Conservation (phyloP, 2,113 vertebrate genomes). For the Cryptomyrus ogoouensis region DNA sequence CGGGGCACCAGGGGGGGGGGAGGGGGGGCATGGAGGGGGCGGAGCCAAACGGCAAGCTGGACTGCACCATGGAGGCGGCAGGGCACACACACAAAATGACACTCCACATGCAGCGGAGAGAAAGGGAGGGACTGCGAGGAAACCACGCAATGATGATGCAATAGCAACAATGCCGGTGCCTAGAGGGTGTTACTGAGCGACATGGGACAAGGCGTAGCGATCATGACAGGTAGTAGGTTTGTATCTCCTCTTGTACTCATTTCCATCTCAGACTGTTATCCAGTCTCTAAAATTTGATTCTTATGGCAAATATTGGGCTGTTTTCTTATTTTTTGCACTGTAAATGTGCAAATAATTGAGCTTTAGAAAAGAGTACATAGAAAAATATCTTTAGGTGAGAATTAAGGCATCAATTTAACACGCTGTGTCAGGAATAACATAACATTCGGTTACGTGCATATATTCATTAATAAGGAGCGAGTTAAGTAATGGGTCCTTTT, state of each 20-base stretch:
- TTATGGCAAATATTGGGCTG: background rate
- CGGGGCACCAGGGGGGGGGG: background rate
- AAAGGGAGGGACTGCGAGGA: background rate
- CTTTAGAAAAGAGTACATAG: background rate
- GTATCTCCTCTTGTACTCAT: background rate
- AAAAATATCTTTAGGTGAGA: background rate
- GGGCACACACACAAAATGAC: background rate
- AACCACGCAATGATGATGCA: background rate
- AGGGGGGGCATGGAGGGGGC: background rate
- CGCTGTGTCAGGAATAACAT: background rate
- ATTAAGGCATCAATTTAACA: background rate
- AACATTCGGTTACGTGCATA: background rate
- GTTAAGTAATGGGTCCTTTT: background rate
- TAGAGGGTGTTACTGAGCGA: background rate
- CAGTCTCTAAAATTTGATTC: background rate
- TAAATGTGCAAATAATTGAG: background rate
- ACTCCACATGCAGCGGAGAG: conserved; percentile 15
- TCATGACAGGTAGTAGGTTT: background rate
- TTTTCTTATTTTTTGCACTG: background rate
- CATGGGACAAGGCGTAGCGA: background rate
- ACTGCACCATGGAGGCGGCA: background rate
- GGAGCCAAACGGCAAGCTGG: background rate
- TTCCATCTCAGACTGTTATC: background rate
- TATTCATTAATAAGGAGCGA: background rate
- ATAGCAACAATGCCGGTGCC: background rate